Base-by-base conservation (phyloP, 2,888 invertebrate genomes). In the Frankliniella fusca region DNA sequence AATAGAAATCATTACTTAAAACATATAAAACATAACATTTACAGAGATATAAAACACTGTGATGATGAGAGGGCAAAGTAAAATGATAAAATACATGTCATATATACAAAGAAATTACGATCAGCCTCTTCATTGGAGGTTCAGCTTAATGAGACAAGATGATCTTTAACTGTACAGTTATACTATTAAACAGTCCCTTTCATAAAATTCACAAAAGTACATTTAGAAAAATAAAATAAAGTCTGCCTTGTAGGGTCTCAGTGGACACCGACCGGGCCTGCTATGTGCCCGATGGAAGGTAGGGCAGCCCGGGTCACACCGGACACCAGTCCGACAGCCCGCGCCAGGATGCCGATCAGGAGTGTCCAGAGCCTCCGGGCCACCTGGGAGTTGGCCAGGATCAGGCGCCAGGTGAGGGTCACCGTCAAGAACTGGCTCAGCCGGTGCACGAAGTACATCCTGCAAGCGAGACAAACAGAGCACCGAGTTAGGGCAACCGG, bases 361-460 rank as follows among this genome's bases (percentile, higher is more conserved):
- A 76, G 27, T 8, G 11, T 9, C 70, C 70, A 76, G 70, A 76
- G 10, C 23, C 70, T 23, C 23, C 70, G 70, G 9, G 70, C 70
- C 10, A 23, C 27, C 70, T 76, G 70, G 11, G 70, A 76, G 11
- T 27, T 27, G 27, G 70, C 23, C 70, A 83, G 48, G 11, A 85
- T 27, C 9, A 85, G 61, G 38, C 86, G 85, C 86, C 87, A 87
- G 48, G 87, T 85, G 65, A 87, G 81, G 81, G 86, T 83, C 80
- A 87, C 85, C 23, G 86, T 84, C 81, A 87, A 84, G 83, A 87
- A 83, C 83, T 88, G 87, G 82, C 86, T 86, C 70, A 86, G 85
- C 83, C 86, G 86, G 83, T 88, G 88, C 82, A 88, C 84, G 85
- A 86, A 86, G 84, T 86, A 87, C 86, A 87, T 86, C 83, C 88